phyloP scores from a whole-genome alignment of 2,113 vertebrate genomes.

The Hippocampus zosterae region DNA sequence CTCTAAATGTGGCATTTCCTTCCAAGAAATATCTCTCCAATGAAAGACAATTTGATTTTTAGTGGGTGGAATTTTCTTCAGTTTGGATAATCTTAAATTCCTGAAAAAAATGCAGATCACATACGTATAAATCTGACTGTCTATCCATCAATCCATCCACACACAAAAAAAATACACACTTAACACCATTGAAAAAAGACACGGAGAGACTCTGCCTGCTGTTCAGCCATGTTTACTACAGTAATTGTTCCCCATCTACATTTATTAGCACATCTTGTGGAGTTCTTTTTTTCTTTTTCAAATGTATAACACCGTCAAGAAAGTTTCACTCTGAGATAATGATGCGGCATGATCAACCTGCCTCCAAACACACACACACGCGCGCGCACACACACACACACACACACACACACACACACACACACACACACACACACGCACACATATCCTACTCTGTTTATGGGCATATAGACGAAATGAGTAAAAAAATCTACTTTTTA shows the following conservation, averaged over 20 bases:
- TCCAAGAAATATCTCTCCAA: no score
- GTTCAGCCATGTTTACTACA: slow-evolving; percentile 67
- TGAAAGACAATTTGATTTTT: no score
- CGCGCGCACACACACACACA: slow-evolving; percentile 54
- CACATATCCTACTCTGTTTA: slow-evolving; percentile 61
- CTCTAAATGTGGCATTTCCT: no score
- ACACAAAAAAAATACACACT: neutral
- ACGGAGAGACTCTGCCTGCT: slow-evolving; percentile 42
- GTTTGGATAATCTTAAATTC: no score
- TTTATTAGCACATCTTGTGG: slow-evolving; percentile 68
- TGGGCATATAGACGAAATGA: slow-evolving; percentile 73
- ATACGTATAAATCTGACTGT: no score
- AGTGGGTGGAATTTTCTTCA: no score
- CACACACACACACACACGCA: slow-evolving; percentile 55
- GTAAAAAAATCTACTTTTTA: slow-evolving; percentile 69
- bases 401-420: slow-evolving; percentile 53
- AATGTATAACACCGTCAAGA: slow-evolving; percentile 58
- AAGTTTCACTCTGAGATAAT: slow-evolving; percentile 57
- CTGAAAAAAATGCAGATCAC: no score
- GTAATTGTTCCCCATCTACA: slow-evolving; percentile 70
- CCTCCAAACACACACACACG: slow-evolving; percentile 58
- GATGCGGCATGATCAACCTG: slow-evolving; percentile 67
- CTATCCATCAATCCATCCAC: no score
- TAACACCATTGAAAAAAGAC: slow-evolving; percentile 12
- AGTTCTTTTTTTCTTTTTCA: slow-evolving; percentile 54